Conservation (phyloP, 2,113 vertebrate genomes). For the Egretta garzetta region DNA sequence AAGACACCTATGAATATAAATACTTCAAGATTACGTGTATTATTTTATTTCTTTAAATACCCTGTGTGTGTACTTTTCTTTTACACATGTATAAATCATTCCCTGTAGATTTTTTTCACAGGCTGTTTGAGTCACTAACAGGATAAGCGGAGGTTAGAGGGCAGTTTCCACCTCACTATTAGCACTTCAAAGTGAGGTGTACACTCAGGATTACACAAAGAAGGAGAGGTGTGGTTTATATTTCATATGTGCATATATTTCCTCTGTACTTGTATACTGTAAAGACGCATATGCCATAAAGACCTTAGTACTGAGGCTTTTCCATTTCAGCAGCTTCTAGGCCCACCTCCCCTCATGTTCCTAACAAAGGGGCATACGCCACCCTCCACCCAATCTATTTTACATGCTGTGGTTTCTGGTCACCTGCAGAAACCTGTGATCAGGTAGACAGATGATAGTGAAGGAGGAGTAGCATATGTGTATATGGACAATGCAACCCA, state of each 20-base stretch:
- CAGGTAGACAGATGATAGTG: not conserved
- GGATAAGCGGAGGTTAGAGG: not conserved
- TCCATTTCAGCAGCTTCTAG: not conserved
- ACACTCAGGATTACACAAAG: not conserved
- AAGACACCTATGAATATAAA: not conserved
- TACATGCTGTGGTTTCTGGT: not conserved
- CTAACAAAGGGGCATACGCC: not conserved
- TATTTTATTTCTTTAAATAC: not conserved
- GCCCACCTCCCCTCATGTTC: not conserved
- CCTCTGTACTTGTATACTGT: not conserved
- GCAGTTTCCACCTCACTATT: not conserved
- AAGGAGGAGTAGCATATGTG: not conserved
- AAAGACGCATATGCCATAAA: not conserved
- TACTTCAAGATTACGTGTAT: not conserved
- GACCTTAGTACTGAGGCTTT: not conserved
- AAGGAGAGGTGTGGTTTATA: not conserved
- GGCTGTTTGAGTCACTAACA: not conserved
- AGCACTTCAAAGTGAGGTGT: not conserved
- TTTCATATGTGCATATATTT: not conserved
- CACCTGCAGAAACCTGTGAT: not conserved
- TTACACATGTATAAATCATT: not conserved
- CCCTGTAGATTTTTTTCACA: not conserved
- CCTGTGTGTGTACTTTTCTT: not conserved
- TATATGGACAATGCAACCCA: rapidly evolving
- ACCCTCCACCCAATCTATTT: not conserved